Conservation (phyloP, 2,797 vertebrate species). For the Leontopithecus rosalia region DNA sequence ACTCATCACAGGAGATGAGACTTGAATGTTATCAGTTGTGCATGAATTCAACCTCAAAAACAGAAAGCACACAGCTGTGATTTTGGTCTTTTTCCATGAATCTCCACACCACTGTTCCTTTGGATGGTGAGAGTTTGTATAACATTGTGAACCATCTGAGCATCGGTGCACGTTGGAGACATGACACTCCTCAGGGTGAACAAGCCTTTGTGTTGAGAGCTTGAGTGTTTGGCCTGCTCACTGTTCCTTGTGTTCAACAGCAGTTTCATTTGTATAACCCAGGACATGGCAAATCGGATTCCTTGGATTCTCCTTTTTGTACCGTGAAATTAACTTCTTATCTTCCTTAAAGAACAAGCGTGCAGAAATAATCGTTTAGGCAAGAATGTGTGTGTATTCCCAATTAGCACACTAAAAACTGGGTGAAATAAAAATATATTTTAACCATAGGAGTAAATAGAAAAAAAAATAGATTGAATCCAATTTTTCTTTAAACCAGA, state of each 20-base stretch:
- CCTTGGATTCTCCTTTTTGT: neutral
- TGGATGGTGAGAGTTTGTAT: neutral
- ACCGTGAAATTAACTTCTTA: neutral
- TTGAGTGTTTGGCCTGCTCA: neutral
- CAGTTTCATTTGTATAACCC: neutral
- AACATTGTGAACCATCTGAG: neutral
- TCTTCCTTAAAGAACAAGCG: neutral
- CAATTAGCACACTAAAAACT: neutral
- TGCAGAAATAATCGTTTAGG: neutral
- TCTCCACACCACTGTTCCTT: neutral
- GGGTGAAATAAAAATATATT: constrained; percentile 1
- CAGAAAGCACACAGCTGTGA: neutral
- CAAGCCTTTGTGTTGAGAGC: neutral
- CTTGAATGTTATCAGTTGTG: constrained; percentile 53
- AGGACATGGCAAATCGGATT: neutral
- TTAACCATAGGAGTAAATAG: neutral
- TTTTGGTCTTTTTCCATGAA: neutral
- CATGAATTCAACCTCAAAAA: constrained; percentile 25
- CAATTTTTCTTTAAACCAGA: constrained; percentile 28
- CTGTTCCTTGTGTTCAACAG: neutral
- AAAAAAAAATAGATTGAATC: constrained; percentile 21
- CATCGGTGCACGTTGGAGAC: neutral
- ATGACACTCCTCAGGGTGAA: neutral
- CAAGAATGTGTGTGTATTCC: neutral
- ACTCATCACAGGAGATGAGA: constrained; percentile 52